phyloP scores from a whole-genome alignment of 1,140 invertebrate genomes.

The Apis florea region DNA sequence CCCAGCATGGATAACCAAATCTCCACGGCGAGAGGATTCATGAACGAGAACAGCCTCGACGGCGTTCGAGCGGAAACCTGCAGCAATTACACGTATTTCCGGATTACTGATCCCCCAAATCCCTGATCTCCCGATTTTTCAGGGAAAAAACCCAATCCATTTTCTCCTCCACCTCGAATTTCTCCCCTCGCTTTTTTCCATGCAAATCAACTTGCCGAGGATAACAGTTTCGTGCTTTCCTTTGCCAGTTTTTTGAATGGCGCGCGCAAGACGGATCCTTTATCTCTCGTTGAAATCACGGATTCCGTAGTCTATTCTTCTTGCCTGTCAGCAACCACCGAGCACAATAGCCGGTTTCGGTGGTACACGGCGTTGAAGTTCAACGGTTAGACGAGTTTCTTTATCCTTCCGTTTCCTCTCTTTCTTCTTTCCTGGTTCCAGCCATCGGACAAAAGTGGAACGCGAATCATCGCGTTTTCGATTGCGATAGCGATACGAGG shows the following conservation, averaged over 20 bases:
- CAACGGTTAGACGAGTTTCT: slow-evolving; percentile 37
- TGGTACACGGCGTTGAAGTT: not conserved
- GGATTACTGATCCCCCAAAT: slow-evolving; percentile 28
- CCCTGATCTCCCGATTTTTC: not conserved
- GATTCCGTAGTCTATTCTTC: slow-evolving; percentile 48
- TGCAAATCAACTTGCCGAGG: slow-evolving; percentile 30
- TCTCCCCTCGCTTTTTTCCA: not conserved
- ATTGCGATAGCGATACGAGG: not conserved
- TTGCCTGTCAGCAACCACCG: slow-evolving; percentile 26
- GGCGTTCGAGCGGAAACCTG: slow-evolving; percentile 82
- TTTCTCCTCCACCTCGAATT: not conserved
- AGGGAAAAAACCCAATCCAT: not conserved
- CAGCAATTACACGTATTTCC: slow-evolving; percentile 70
- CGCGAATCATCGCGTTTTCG: slow-evolving; percentile 13
- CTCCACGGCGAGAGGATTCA: slow-evolving; percentile 86
- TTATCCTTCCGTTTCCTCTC: slow-evolving; percentile 36
- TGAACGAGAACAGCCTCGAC: slow-evolving; percentile 85
- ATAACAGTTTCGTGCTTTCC: not conserved
- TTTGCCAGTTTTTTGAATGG: slow-evolving; percentile 20
- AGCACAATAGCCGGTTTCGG: slow-evolving; percentile 43
- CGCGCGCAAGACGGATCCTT: slow-evolving; percentile 46
- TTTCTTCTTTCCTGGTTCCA: not conserved
- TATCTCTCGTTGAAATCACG: slow-evolving; percentile 51
- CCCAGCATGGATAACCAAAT: slow-evolving; percentile 86
- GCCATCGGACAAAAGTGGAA: not conserved